Evolutionary conservation across 2,888 invertebrate species (phyloP).

Genomic region (Biston stratarius): DNA sequence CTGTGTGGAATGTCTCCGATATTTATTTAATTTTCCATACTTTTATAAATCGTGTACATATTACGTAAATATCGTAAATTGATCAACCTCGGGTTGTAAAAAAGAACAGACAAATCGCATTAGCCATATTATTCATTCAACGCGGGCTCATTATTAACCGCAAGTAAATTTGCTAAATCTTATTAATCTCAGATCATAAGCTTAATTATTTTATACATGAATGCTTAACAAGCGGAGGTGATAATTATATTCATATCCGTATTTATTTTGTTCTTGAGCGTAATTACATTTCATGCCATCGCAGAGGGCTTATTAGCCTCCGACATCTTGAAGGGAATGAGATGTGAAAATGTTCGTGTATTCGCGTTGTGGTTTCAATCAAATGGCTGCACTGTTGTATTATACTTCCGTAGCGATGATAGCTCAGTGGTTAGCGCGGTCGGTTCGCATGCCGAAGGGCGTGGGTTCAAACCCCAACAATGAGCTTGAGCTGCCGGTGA

Average conservation of each 20-base stretch:
- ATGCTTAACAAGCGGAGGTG: constrained; percentile 22
- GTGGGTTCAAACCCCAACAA: too few species aligned
- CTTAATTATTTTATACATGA: constrained; percentile 23
- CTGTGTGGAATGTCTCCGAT: too few species aligned
- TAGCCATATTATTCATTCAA: constrained; percentile 4
- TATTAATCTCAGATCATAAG: constrained; percentile 20
- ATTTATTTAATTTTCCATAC: too few species aligned
- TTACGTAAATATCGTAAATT: too few species aligned
- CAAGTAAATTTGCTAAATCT: constrained; percentile 26
- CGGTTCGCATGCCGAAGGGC: too few species aligned
- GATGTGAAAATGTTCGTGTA: constrained; percentile 51
- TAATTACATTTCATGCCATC: constrained; percentile 49
- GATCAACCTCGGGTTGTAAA: too few species aligned
- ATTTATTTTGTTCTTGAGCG: constrained; percentile 35
- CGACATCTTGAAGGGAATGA: constrained; percentile 53
- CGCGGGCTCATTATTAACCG: constrained; percentile 14
- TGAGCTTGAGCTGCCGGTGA: too few species aligned
- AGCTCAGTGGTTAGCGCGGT: too few species aligned
- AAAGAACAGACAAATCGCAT: background rate
- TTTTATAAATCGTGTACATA: too few species aligned
- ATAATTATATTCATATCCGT: constrained; percentile 37
- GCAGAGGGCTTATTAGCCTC: constrained; percentile 51
- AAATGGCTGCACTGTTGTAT: constrained; percentile 55
- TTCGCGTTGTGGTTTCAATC: constrained; percentile 59
- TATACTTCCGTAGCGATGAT: too few species aligned